These are phyloP conservation scores for Porites australiensis DNA, from an alignment of 64 coral and sea anemone genomes.

Conservation along the genomic window DNA sequence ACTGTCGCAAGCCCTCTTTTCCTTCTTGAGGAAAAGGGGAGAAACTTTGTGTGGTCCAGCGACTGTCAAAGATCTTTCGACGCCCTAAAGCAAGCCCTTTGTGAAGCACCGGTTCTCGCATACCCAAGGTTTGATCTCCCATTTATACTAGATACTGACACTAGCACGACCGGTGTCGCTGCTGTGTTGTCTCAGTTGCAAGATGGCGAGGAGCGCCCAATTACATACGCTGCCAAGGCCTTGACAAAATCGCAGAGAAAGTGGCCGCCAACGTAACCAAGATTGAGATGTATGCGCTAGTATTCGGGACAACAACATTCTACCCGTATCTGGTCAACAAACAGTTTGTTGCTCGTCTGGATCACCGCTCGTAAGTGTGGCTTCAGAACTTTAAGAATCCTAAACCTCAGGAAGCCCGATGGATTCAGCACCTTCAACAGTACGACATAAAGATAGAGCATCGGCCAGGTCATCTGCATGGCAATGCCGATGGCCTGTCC, in stretches of 20 bases:
- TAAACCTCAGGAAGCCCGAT: constrained; percentile 59
- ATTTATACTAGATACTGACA: no score
- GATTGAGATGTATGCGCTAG: constrained; percentile 60
- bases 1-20: constrained; percentile 25
- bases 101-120: no score
- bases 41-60: background rate
- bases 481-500: constrained; percentile 66
- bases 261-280: constrained; percentile 55
- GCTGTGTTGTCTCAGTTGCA: no score
- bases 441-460: constrained; percentile 73
- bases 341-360: constrained; percentile 33
- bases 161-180: no score
- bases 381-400: constrained; percentile 60
- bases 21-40: constrained; percentile 12
- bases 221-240: constrained; percentile 15
- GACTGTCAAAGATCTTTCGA: constrained; percentile 2
- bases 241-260: constrained; percentile 11
- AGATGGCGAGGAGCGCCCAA: constrained; percentile 20
- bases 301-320: constrained; percentile 28
- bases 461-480: constrained; percentile 14
- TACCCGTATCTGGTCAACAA: constrained; percentile 57
- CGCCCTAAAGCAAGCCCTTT: constrained; percentile 18
- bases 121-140: no score
- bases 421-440: constrained; percentile 55
- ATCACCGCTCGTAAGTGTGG: constrained; percentile 63